These are phyloP conservation scores for Eueremaeus valkanovi DNA, from an alignment of 2,888 invertebrate genomes.

Conservation along the genomic window DNA sequence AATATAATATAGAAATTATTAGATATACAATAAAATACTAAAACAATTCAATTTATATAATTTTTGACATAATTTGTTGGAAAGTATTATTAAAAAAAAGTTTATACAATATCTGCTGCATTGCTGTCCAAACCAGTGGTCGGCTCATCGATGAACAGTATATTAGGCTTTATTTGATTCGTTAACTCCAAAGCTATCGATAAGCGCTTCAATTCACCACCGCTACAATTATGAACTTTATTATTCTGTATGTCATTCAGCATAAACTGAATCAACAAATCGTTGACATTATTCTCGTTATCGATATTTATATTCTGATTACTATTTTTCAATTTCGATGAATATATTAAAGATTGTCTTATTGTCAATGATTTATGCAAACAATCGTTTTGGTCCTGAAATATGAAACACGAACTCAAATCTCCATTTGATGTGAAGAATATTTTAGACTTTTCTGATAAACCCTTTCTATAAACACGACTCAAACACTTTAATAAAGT, in stretches of 20 bases:
- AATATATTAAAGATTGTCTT: not conserved
- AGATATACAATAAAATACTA: no score
- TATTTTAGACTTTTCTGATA: not conserved
- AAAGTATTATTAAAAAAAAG: no score
- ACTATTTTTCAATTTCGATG: slow-evolving; percentile 28
- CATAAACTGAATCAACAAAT: slow-evolving; percentile 13
- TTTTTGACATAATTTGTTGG: no score
- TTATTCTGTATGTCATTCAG: slow-evolving; percentile 15
- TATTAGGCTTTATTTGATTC: not conserved
- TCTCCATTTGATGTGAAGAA: no score
- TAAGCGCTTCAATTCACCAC: slow-evolving; percentile 14
- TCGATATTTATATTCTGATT: not conserved
- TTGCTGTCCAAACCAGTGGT: slow-evolving; percentile 32
- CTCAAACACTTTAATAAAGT: not conserved
- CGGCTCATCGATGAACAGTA: slow-evolving; percentile 21
- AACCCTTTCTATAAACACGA: not conserved
- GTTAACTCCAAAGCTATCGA: slow-evolving; percentile 28
- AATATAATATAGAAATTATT: no score
- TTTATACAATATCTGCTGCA: slow-evolving; percentile 19
- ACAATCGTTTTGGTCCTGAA: not conserved
- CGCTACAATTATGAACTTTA: slow-evolving; percentile 12
- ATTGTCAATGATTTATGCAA: not conserved
- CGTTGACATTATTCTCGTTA: not conserved
- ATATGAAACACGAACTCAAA: slow-evolving; percentile 30
- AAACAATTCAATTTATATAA: no score